Evolutionary conservation across 2,113 vertebrate genomes (phyloP).

Genomic region (Heterochromis multidens): DNA sequence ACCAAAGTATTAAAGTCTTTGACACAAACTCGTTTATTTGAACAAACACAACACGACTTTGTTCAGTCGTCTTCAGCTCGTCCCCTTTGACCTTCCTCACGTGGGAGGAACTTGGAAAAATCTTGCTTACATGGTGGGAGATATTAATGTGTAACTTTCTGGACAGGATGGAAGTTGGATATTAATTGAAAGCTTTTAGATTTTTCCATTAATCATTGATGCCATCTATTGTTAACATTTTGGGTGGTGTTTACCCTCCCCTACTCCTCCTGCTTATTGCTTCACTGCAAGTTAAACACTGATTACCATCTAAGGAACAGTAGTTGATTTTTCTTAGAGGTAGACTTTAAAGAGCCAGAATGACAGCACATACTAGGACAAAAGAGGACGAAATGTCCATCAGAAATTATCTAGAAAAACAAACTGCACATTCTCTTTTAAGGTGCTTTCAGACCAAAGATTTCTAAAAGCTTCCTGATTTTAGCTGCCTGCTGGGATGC

Average conservation of each 20-base stretch:
- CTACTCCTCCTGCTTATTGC: neutral
- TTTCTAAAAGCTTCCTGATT: too few relatives aligned
- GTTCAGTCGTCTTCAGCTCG: neutral
- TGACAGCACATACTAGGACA: neutral
- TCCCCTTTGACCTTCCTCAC: neutral
- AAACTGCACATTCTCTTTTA: fast-evolving
- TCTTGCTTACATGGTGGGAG: neutral
- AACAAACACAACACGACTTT: neutral
- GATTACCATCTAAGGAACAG: neutral
- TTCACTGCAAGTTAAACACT: neutral
- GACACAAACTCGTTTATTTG: neutral
- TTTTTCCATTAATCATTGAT: neutral
- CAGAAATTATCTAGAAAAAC: neutral
- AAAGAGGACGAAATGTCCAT: neutral
- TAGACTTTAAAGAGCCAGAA: neutral
- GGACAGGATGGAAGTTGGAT: neutral
- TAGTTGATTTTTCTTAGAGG: neutral
- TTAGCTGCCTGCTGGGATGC: too few relatives aligned
- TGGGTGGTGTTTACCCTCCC: neutral
- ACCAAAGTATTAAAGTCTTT: neutral
- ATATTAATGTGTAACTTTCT: neutral
- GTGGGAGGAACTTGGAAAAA: neutral
- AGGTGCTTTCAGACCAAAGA: too few relatives aligned
- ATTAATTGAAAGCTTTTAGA: neutral
- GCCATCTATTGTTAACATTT: neutral